Evolutionary conservation across 2,888 invertebrate genomes (phyloP), one percentile per base, ranked within the genome.

Genomic region (Melanchra persicariae): DNA sequence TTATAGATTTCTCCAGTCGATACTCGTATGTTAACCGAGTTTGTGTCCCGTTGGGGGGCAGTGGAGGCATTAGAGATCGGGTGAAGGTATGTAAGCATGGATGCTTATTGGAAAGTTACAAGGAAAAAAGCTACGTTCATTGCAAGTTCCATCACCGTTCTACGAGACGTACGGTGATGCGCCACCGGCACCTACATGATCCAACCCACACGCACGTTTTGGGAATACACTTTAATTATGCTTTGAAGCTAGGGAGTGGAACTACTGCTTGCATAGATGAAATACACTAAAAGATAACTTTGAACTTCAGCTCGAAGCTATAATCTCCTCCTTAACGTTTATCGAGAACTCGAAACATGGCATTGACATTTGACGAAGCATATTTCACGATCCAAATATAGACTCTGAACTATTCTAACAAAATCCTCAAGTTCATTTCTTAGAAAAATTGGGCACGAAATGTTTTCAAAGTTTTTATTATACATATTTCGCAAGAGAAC

Each of bases 401-500:
- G 72, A 62, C 49, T n/a, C 76, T 45, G 43, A 77, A 81, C 71
- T 67, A 81, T 72, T 77, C 58, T 58, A 51, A 73, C 66, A 54
- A 66, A 69, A 69, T 66, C 47, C 71, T 37, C 63, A 57, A 58
- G 64, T 68, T 60, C 45, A 51, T 55, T 85, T 85, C 84, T 70
- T 22, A 72, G 82, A 85, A 85, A 79, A 78, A 63, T 78, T 64
- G 60, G 62, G 67, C 69, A 82, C 71, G 75, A 82, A 84, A 64
- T 75, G 43, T 72, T 72, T 77, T 74, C 60, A 58, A 79, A 82
- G 79, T 84, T 83, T 81, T 83, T 81, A 76, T 74, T 77, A 58
- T 77, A 82, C 76, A 58, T 77, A 82, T 85, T 83, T 88, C 82
- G 84, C 84, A 85, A 85, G 81, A 79, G 79, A 82, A 78, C 82